phyloP scores from a whole-genome alignment of 2,888 invertebrate genomes.

The Rutpela maculata region DNA sequence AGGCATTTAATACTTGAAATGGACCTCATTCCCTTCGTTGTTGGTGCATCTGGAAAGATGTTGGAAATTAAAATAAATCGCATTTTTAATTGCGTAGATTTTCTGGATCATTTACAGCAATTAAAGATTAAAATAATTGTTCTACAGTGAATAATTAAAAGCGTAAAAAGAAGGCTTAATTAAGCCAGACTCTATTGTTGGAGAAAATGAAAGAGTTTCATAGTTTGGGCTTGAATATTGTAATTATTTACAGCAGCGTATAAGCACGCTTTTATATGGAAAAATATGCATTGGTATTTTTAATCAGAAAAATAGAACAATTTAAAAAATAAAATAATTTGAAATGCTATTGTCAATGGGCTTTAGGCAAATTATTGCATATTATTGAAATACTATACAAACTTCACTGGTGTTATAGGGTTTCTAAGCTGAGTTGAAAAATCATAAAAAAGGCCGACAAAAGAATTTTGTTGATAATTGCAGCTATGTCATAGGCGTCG shows the following conservation, averaged over 20 bases:
- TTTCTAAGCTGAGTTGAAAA: too few species aligned
- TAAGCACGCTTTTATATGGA: slow-evolving; percentile 11
- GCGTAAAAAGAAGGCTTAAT: slow-evolving; percentile 1
- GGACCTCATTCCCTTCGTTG: neutral
- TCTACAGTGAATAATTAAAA: slow-evolving; percentile 18
- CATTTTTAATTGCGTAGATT: slow-evolving; percentile 27
- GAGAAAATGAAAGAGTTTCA: slow-evolving; percentile 17
- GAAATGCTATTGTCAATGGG: too few species aligned
- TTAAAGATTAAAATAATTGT: slow-evolving; percentile 34
- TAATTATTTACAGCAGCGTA: neutral
- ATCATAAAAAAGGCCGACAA: too few species aligned
- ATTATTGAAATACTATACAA: too few species aligned
- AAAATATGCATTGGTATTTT: slow-evolving; percentile 14
- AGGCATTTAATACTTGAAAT: slow-evolving; percentile 1
- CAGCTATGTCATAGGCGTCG: too few species aligned
- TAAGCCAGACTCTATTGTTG: slow-evolving; percentile 16
- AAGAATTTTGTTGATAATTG: too few species aligned
- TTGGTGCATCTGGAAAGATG: slow-evolving; percentile 10
- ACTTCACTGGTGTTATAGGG: too few species aligned
- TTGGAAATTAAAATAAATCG: neutral
- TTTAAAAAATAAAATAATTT: too few species aligned
- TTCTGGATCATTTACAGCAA: slow-evolving; percentile 36
- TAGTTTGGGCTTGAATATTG: neutral
- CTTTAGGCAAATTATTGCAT: too few species aligned
- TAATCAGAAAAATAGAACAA: neutral